These are phyloP conservation scores for Conus canariensis DNA, from an alignment of 2,888 invertebrate genomes.

Conservation along the genomic window DNA sequence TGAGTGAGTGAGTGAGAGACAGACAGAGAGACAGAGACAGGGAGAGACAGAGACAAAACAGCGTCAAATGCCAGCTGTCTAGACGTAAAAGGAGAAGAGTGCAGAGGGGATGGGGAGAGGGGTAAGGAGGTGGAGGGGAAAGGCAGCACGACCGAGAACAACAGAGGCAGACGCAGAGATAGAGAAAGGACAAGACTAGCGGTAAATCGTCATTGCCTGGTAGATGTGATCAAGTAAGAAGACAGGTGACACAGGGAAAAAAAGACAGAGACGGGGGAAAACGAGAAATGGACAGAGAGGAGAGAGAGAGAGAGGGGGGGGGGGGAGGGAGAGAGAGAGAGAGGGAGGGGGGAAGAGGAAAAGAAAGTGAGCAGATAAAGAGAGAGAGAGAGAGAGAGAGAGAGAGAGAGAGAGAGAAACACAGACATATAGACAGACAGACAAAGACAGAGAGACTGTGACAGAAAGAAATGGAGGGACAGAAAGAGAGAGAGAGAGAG, in stretches of 20 bases:
- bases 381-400: not conserved
- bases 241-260: too few relatives aligned
- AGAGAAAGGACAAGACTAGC: not conserved
- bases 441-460: not conserved
- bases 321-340: not conserved
- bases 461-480: not conserved
- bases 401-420: not conserved
- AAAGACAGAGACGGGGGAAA: too few relatives aligned
- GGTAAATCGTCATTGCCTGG: too few relatives aligned
- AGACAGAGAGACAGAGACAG: too few relatives aligned
- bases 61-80: too few relatives aligned
- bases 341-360: not conserved
- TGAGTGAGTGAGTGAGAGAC: too few relatives aligned
- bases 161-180: not conserved
- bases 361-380: not conserved
- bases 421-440: not conserved
- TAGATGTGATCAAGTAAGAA: too few relatives aligned
- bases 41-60: too few relatives aligned
- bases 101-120: not conserved
- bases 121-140: not conserved
- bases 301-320: too few relatives aligned
- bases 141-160: not conserved
- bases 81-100: too few relatives aligned
- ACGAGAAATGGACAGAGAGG: too few relatives aligned
- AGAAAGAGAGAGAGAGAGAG: too few relatives aligned